Evolutionary conservation across 1,140 invertebrate genomes (phyloP), one percentile per base, ranked within the genome.

Genomic region (Euura lappo): DNA sequence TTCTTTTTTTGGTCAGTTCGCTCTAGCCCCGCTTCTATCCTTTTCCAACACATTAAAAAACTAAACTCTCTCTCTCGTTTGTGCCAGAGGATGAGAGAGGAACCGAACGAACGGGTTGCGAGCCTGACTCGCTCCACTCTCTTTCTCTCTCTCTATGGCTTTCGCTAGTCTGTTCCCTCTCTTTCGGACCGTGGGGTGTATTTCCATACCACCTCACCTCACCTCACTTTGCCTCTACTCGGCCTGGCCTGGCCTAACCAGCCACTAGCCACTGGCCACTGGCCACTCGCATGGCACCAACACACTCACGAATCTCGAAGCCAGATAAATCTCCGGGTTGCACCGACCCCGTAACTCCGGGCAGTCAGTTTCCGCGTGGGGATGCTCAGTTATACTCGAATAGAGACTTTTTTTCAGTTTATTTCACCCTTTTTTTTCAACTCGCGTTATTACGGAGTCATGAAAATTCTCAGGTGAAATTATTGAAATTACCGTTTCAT

Each of bases 51-150:
- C 73, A 7, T 64, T 69, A 69, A 65, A 69, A 70, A 70, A 75
- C 71, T 69, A 51, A 72, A 51, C 65, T 47, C 70, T 74, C 72
- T 72, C 71, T 75, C 75, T 68, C 68, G 28, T 46, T 64, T 65
- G 13, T 45, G 77, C 77, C 70, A 81, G 75, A 79, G 74, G 74
- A 78, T 44, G 71, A 74, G 74, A 77, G 75, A 75, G 72, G 77
- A 75, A 71, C 72, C 77, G 77, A 65, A 43, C 75, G 75, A 74
- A 28, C 45, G 10, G 10, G 45, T 8, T 46, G 44, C 10, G 28
- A 45, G 68, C 64, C 6, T 43, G 28, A 28, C 28, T 28, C 28
- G 28, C 66, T 44, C 64, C 73, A 69, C 60, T 47, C 69, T 47
- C 72, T 71, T 68, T 66, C 65, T 72, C 68, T 73, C 74, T 67